A percentile compares a stretch with the other conserved stretches of the same genome.
phyloP scores from a whole-genome alignment of 2,797 vertebrate genomes.

The Coluber constrictor region DNA sequence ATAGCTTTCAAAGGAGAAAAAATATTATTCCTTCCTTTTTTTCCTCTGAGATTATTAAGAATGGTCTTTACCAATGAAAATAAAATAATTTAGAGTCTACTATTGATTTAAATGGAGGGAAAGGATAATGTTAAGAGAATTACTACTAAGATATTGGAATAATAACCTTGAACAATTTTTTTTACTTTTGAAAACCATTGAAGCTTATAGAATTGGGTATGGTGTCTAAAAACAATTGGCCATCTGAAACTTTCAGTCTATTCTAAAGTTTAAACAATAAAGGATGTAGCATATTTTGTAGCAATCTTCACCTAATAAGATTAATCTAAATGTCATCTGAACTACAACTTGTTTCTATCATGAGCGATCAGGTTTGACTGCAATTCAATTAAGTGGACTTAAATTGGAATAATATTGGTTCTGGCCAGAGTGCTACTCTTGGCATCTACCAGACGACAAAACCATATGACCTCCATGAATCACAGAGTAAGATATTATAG shows the following conservation, averaged over 20 bases:
- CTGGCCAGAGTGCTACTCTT: slow-evolving; percentile 27
- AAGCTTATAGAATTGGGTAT: not conserved
- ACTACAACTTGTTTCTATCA: slow-evolving; percentile 15
- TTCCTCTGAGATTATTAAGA: not conserved
- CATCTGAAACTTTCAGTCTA: slow-evolving; percentile 1
- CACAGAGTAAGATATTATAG: not conserved
- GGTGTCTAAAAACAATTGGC: not conserved
- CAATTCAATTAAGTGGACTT: slow-evolving; percentile 28
- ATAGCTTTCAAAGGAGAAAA: not conserved
- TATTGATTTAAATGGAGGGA: not conserved
- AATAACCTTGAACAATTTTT: not conserved
- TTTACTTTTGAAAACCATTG: slow-evolving; percentile 22
- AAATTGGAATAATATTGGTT: slow-evolving; percentile 12
- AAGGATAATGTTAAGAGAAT: not conserved
- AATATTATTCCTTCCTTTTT: not conserved
- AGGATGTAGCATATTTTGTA: slow-evolving; percentile 6
- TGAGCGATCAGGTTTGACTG: slow-evolving; percentile 13
- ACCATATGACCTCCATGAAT: not conserved
- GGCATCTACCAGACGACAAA: slow-evolving; percentile 16
- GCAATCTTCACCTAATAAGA: not conserved
- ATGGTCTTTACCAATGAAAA: slow-evolving; percentile 24
- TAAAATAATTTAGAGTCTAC: not conserved
- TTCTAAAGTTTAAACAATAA: not conserved
- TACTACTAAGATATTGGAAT: not conserved
- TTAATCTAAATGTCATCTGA: slow-evolving; percentile 6